Conservation (phyloP, 1,140 invertebrate species). For the Akabosia matsudoensis region DNA sequence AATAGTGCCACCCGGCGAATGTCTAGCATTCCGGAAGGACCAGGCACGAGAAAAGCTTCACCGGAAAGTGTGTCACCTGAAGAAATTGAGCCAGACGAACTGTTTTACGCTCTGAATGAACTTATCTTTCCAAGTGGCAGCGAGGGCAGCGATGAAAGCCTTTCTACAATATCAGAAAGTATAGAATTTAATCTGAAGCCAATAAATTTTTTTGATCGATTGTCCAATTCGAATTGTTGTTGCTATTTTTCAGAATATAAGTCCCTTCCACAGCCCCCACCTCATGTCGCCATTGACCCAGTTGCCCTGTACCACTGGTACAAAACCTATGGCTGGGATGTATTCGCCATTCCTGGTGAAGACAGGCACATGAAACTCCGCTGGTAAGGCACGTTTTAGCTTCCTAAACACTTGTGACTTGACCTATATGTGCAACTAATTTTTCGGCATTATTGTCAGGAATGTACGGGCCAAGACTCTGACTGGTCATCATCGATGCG, state of each 20-base stretch:
- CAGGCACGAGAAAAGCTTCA: no score
- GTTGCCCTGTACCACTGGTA: conserved; percentile 44
- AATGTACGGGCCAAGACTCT: conserved; percentile 30
- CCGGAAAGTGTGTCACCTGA: not conserved
- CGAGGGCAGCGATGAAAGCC: not conserved
- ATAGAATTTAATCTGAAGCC: no score
- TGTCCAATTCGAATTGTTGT: no score
- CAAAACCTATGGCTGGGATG: conserved; percentile 39
- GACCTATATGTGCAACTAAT: no score
- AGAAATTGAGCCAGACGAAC: not conserved
- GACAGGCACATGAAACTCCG: conserved; percentile 40
- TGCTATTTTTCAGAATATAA: not conserved
- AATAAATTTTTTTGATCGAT: no score
- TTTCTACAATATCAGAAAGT: no score
- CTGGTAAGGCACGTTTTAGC: no score
- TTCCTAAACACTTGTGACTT: no score
- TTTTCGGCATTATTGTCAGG: conserved; percentile 18
- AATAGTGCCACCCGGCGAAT: no score
- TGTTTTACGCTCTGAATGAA: not conserved
- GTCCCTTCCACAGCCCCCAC: not conserved
- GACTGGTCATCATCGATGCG: conserved; percentile 23
- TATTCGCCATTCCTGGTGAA: conserved; percentile 40
- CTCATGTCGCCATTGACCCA: conserved; percentile 27
- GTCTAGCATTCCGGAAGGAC: no score
- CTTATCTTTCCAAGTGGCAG: not conserved